Conservation (phyloP, 2,113 vertebrate species). For the Bos javanicus region DNA sequence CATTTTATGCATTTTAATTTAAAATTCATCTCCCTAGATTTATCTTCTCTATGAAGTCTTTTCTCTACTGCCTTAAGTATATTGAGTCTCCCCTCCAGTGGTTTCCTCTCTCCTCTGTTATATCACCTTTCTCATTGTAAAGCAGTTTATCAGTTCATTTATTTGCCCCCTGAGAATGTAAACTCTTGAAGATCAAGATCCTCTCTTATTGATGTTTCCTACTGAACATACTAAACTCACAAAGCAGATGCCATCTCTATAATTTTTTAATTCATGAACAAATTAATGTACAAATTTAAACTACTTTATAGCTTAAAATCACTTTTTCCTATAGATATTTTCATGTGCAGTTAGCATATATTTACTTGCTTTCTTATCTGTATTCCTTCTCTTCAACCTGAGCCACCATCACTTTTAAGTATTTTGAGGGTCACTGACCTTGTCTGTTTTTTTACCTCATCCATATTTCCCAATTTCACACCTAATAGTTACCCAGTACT, state of each 20-base stretch:
- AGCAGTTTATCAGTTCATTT: not conserved
- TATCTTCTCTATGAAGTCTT: not conserved
- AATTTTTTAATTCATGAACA: not conserved
- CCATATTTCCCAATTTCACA: not conserved
- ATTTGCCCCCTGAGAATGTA: not conserved
- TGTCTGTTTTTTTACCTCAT: not conserved
- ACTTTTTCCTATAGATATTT: not conserved
- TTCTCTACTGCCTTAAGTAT: not conserved
- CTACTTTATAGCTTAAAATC: not conserved
- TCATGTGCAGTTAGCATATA: not conserved
- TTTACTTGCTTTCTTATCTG: not conserved
- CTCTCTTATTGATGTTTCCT: not conserved
- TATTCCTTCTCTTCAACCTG: not conserved
- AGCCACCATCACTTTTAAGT: not conserved
- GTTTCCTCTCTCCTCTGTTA: not conserved
- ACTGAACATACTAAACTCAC: not conserved
- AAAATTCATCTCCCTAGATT: not conserved
- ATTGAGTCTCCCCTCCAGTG: not conserved
- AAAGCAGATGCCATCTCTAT: not conserved
- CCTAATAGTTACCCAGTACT: not conserved
- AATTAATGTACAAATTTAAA: not conserved
- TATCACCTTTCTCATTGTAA: not conserved
- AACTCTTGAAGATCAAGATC: not conserved
- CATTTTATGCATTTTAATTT: not conserved
- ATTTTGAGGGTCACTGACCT: not conserved